Base-by-base conservation (phyloP, 2,888 invertebrate species). In the Gnatocerus cornutus region DNA sequence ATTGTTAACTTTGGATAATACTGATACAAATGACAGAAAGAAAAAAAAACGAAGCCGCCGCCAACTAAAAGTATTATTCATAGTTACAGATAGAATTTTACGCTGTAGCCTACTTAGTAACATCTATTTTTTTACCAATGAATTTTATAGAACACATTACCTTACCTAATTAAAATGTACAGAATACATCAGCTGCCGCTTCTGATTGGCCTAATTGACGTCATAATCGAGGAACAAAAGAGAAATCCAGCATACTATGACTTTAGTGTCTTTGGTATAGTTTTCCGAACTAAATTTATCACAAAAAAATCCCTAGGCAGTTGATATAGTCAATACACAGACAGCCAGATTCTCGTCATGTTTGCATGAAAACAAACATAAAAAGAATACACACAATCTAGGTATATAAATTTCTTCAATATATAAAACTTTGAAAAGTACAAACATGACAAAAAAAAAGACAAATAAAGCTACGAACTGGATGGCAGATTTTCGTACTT, bases 91-190 rank as follows among this genome's bases (percentile, higher is more conserved):
- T 74, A 74, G 66, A 74, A 74, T 74, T 75, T 76, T 73, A 74
- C 73, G 76, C 78, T 76, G 78, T 77, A 79, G 79, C 81, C 81
- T 82, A 81, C 82, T 79, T 82, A 80, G 76, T 71, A 82, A 84
- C 83, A 83, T 80, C 82, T 83, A 83, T 76, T 78, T 78, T 58
- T 69, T 81, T 81, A 82, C 81, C 81, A 81, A 82, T 82, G 81
- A 82, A 81, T 81, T 81, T 77, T 80, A 78, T 79, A 82, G 81
- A 83, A 83, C 82, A 83, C 82, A 82, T 80, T 81, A 81, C 79
- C 82, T 82, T 83, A 83, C 75, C 68, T 71, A 59, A 59, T 33
- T 68, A 67, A 46, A 43, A 46, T 71, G 69, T 70, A 70, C 13
- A 45, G 70, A 68, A 30, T 68, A 68, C 61, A 71, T 64, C 71